A percentile compares a stretch with the other conserved stretches of the same genome.
These are phyloP conservation scores for Alitta virens DNA, from an alignment of 2,888 invertebrate species.

Conservation along the genomic window DNA sequence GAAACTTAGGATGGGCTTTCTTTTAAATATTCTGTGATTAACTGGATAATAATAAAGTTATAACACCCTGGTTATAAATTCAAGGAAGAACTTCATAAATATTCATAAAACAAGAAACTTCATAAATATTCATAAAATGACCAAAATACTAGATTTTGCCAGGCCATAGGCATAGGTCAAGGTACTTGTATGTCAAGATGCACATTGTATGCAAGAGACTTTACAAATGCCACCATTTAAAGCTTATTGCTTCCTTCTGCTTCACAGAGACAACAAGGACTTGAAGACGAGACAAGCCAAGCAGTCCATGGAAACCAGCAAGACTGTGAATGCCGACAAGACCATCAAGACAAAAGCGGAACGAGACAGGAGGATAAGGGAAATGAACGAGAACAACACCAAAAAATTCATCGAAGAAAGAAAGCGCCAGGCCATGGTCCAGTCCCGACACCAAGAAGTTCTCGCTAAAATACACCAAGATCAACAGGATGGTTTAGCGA, in stretches of 20 bases:
- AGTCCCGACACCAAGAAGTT: conserved; percentile 49
- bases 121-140: no score
- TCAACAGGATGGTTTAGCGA: conserved; percentile 78
- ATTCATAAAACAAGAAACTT: no score
- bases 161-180: not conserved
- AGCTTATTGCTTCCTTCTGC: not conserved
- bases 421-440: conserved; percentile 48
- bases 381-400: conserved; percentile 96
- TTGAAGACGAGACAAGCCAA: conserved; percentile 93
- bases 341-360: conserved; percentile 94
- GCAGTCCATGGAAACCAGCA: conserved; percentile 93
- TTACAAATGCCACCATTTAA: not conserved
- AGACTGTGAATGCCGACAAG: conserved; percentile 93
- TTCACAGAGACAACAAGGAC: conserved; percentile 83
- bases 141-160: no score
- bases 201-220: not conserved
- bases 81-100: no score
- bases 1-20: no score
- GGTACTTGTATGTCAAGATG: not conserved
- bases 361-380: conserved; percentile 77
- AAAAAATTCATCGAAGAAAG: conserved; percentile 96
- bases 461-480: conserved; percentile 51
- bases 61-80: no score
- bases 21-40: no score
- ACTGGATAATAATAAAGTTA: no score